Evolutionary conservation across 2,113 vertebrate species (phyloP).

Genomic region (Nibea albiflora): DNA sequence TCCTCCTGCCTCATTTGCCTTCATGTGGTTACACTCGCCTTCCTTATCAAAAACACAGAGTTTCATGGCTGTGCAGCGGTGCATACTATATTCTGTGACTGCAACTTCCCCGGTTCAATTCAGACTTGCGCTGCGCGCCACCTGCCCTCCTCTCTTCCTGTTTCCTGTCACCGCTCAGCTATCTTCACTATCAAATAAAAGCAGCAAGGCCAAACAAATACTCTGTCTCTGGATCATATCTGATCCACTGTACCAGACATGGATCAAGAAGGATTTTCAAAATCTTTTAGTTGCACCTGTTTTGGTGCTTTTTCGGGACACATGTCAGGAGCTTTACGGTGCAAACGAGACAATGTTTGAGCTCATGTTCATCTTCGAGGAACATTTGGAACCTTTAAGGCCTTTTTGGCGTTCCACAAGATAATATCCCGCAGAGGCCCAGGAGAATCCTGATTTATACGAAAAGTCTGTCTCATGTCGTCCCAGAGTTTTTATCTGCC

Average conservation of each 20-base stretch:
- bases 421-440: not conserved
- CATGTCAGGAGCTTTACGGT: not conserved
- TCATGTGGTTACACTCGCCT: not conserved
- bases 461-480: conserved; percentile 10
- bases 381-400: not conserved
- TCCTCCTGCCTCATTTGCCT: not conserved
- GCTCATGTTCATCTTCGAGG: not conserved
- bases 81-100: not conserved
- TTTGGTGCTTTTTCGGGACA: not conserved
- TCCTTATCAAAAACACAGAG: not conserved
- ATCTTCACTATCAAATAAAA: not conserved
- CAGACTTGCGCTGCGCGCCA: not conserved
- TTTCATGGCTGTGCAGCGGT: not conserved
- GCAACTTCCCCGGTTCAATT: not conserved
- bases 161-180: not conserved
- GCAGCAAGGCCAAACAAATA: not conserved
- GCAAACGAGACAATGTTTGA: not conserved
- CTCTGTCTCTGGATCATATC: not conserved
- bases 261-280: not conserved
- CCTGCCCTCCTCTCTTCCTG: not conserved
- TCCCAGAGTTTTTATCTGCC: conserved; percentile 39
- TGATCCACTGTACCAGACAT: not conserved
- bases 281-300: not conserved
- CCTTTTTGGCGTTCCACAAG: not conserved
- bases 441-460: not conserved